Evolutionary conservation across 2,888 invertebrate genomes (phyloP).

Genomic region (Lypha dubia): DNA sequence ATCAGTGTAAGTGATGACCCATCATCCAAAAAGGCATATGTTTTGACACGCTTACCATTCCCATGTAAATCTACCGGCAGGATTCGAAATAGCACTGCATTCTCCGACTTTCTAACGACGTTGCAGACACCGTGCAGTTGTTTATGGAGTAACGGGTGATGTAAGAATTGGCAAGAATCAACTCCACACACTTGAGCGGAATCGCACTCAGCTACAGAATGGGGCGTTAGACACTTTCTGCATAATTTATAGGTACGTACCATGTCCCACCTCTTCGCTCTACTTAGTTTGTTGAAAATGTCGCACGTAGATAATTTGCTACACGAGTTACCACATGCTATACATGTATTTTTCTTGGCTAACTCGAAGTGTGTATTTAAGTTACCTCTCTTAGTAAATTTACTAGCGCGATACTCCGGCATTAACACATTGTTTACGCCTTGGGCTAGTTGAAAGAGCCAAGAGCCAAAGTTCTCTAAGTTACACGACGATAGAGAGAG

Average conservation of each 20-base stretch:
- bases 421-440: slow-evolving; percentile 54
- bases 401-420: slow-evolving; percentile 24
- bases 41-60: slow-evolving; percentile 49
- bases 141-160: slow-evolving; percentile 58
- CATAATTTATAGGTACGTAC: slow-evolving; percentile 49
- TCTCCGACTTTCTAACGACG: not conserved
- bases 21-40: slow-evolving; percentile 67
- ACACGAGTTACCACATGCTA: no score
- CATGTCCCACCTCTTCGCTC: slow-evolving; percentile 38
- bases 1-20: slow-evolving; percentile 60
- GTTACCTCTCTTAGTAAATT: slow-evolving; percentile 30
- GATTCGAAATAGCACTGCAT: slow-evolving; percentile 56
- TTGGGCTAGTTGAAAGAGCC: slow-evolving; percentile 61
- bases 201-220: slow-evolving; percentile 30
- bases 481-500: slow-evolving; percentile 41
- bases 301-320: slow-evolving; percentile 28
- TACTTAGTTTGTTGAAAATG: slow-evolving; percentile 26
- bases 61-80: slow-evolving; percentile 65
- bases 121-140: not conserved
- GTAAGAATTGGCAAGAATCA: slow-evolving; percentile 27
- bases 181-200: slow-evolving; percentile 33
- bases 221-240: slow-evolving; percentile 42
- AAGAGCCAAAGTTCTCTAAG: slow-evolving; percentile 31
- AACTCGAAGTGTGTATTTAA: slow-evolving; percentile 51
- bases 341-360: not conserved